Evolutionary conservation across 2,888 invertebrate genomes (phyloP).

Genomic region (Trachelus iudaicus): DNA sequence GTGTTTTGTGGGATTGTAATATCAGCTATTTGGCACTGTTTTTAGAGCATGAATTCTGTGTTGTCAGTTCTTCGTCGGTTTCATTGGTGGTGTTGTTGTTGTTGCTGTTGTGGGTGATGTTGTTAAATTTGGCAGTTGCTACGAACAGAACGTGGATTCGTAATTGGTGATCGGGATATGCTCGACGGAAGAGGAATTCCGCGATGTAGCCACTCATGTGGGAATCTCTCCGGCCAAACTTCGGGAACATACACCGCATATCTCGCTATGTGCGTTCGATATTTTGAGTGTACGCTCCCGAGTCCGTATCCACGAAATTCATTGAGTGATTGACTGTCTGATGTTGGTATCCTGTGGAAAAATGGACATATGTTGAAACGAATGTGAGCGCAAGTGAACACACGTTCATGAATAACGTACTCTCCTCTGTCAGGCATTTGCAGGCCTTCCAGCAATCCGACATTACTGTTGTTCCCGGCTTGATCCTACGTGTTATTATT

Average conservation of each 20-base stretch:
- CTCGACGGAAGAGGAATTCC: constrained; percentile 14
- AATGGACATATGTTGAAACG: too few relatives aligned
- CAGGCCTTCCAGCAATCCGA: too few relatives aligned
- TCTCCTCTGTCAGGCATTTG: too few relatives aligned
- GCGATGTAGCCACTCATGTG: too few relatives aligned
- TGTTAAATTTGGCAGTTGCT: not conserved
- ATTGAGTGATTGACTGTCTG: constrained; percentile 15
- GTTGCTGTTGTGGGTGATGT: too few relatives aligned
- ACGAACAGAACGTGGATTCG: not conserved
- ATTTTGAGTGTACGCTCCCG: constrained; percentile 34
- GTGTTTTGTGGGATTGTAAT: too few relatives aligned
- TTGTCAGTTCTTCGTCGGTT: too few relatives aligned
- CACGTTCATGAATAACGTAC: too few relatives aligned
- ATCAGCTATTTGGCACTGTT: too few relatives aligned
- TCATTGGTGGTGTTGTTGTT: too few relatives aligned
- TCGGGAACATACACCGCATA: constrained; percentile 24
- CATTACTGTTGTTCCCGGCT: not conserved
- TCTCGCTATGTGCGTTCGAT: constrained; percentile 35
- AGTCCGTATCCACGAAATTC: constrained; percentile 38
- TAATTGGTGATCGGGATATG: constrained; percentile 1
- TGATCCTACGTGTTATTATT: not conserved
- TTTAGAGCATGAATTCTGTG: too few relatives aligned
- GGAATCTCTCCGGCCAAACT: constrained; percentile 15
- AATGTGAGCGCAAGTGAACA: too few relatives aligned
- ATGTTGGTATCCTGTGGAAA: not conserved